phyloP scores from a whole-genome alignment of 2,797 vertebrate species.

The Sebastes trivittatus region DNA sequence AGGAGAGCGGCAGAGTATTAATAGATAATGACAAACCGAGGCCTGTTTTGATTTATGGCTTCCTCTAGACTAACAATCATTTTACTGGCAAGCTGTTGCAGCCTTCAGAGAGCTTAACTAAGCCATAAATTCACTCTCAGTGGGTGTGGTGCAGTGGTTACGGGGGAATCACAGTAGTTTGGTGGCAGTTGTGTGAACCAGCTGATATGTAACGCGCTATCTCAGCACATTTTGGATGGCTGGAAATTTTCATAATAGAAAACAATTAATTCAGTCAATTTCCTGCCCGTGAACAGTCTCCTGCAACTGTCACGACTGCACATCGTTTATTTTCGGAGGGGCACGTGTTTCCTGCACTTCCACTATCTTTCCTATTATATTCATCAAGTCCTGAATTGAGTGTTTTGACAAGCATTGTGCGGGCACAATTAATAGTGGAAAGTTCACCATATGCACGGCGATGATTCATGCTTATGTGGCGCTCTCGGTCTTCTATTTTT shows the following conservation, averaged over 20 bases:
- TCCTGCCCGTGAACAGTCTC: background rate
- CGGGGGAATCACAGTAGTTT: conserved; percentile 44
- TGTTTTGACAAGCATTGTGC: conserved; percentile 23
- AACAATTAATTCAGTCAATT: conserved; percentile 25
- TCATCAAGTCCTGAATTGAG: conserved; percentile 25
- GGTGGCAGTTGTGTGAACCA: conserved; percentile 28
- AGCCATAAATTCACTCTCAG: conserved; percentile 72
- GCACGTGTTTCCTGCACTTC: background rate
- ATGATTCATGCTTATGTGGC: conserved; percentile 7
- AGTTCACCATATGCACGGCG: conserved; percentile 10
- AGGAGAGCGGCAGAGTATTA: conserved; percentile 63
- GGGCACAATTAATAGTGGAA: conserved; percentile 1
- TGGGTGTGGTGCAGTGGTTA: conserved; percentile 32
- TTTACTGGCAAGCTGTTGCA: conserved; percentile 65
- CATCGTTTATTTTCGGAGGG: conserved; percentile 1
- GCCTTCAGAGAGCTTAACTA: conserved; percentile 73
- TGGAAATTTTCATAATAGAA: conserved; percentile 16
- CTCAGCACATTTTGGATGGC: conserved; percentile 37
- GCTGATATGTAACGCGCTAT: conserved; percentile 8
- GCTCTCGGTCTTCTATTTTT: conserved; percentile 7
- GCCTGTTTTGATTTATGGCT: conserved; percentile 79
- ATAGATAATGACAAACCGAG: conserved; percentile 76
- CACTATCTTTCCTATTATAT: conserved; percentile 10
- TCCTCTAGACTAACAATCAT: conserved; percentile 79
- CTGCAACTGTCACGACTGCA: background rate